Base-by-base conservation (phyloP, 2,113 vertebrate species). In the Formicarius rufipectus region DNA sequence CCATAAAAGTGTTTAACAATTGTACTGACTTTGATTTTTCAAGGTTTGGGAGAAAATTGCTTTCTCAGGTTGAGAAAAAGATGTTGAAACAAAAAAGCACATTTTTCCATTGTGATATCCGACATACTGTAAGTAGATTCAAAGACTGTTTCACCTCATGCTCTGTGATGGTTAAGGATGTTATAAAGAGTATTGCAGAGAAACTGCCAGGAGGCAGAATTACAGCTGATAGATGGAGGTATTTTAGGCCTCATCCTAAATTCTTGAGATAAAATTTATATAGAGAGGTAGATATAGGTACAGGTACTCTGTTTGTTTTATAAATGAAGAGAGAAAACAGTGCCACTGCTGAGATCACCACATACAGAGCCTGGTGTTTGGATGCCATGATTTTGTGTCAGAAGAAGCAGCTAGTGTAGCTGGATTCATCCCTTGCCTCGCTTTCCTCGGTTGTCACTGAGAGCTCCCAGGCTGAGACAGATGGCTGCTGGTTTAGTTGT, bases 401-500 rank as follows among this genome's bases (percentile, higher is more conserved):
- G 94, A 95, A 96, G 97, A 20, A 64, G 68, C 81, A 90, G 88
- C 92, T 11, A 14, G 23, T 12, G 50, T 82, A 28, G 86, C 95
- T 89, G 86, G 80, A 84, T 96, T 81, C 95, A 85, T 90, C 75
- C 90, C 72, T 88, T 91, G 63, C 89, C 96, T 95, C 82, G 78
- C 92, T 95, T 94, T 76, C 94, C 84, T 96, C 18, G 18, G 93
- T 96, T 97, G 96, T 97, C 98, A 97, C 97, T 80, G 95, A 96
- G 96, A 97, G 97, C 93, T 97, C 94, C 97, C 87, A 94, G 96
- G 97, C 97, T 84, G 94, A 97, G 97, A 98, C 98, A 98, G 98
- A 98, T 98, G 98, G 98, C 97, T 98, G 97, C 96, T 98, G 98
- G 96, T 98, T 98, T 98, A 97, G 98, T 97, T 97, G 96, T 97